A percentile compares a stretch with the other conserved stretches of the same genome.
Conservation (phyloP, 2,888 invertebrate genomes). For the Willowsia nigromaculata region DNA sequence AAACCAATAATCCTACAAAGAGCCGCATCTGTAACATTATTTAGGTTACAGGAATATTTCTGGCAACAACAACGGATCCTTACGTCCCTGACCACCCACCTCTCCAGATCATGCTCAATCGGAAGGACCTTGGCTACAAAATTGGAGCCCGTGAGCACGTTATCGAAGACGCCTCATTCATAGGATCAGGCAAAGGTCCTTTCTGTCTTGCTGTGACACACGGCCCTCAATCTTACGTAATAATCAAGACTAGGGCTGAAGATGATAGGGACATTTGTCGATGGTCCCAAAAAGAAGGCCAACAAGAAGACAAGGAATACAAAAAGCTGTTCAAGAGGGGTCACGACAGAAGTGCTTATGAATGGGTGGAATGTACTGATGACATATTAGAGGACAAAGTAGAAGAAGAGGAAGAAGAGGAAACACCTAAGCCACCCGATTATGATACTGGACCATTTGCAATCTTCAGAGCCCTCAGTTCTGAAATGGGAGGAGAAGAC, state of each 20-base stretch:
- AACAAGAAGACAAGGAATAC: background rate
- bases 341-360: background rate
- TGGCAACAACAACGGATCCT: background rate
- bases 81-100: background rate
- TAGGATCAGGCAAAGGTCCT: conserved; percentile 32
- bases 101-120: conserved; percentile 30
- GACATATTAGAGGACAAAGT: background rate
- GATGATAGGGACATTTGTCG: conserved; percentile 29
- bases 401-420: background rate
- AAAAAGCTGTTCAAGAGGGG: conserved; percentile 5
- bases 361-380: conserved; percentile 42
- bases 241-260: background rate
- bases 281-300: background rate
- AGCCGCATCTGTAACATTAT: background rate
- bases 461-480: background rate
- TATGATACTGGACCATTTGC: background rate
- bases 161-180: conserved; percentile 39
- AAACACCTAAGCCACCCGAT: background rate
- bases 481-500: background rate
- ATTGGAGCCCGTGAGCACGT: conserved; percentile 21
- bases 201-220: conserved; percentile 14
- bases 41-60: conserved; percentile 36
- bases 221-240: background rate
- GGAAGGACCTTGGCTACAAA: conserved; percentile 6
- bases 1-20: no score